Base-by-base conservation (phyloP, 2,113 vertebrate species). In the Nannobrachium achirus region DNA sequence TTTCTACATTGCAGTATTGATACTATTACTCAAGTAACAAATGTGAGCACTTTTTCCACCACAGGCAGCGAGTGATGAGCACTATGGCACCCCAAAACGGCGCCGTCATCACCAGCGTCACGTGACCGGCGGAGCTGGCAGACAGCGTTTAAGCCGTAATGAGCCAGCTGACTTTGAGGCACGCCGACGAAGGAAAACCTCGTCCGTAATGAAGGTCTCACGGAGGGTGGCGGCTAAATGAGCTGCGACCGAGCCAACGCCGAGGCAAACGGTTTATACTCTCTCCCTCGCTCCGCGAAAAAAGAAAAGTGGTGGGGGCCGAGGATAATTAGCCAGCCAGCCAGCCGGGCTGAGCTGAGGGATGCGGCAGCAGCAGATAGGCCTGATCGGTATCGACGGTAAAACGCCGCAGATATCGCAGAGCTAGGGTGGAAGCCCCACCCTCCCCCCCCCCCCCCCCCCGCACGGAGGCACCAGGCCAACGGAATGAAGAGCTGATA, bases 201-300 rank as follows among this genome's bases (percentile, higher is more conserved):
- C 84, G 77, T 81, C 88, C 79, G 80, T 85, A 82, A 88, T 88
- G 72, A 88, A 86, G 81, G 69, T 83, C 81, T 78, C 64, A 20
- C 56, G 20, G 20, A 25, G 52, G 84, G 84, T 80, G 73, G 75
- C 62, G 56, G 73, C 80, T 88, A 83, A 86, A 87, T 84, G 83
- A 83, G 86, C 80, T 81, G 76, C 82, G 80, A 83, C 82, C 59
- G 80, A 81, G 80, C 59, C 39, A 86, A 78, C 66, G 80, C 81
- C 25, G 25, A 86, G 80, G 63, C 86, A 88, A 84, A 87, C 78
- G 84, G 83, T 87, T 89, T 81, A 88, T 76, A 38, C 74, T 58
- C 44, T 53, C 73, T 86, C 75, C 82, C 82, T 76, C 79, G 81
- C 85, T 75, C 78, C 55, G 66, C 38, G 68, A 69, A 53, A 59